A percentile compares a stretch with the other conserved stretches of the same genome.
Evolutionary conservation across 2,797 vertebrate genomes (phyloP).

Genomic region (Lagocephalus sceleratus): DNA sequence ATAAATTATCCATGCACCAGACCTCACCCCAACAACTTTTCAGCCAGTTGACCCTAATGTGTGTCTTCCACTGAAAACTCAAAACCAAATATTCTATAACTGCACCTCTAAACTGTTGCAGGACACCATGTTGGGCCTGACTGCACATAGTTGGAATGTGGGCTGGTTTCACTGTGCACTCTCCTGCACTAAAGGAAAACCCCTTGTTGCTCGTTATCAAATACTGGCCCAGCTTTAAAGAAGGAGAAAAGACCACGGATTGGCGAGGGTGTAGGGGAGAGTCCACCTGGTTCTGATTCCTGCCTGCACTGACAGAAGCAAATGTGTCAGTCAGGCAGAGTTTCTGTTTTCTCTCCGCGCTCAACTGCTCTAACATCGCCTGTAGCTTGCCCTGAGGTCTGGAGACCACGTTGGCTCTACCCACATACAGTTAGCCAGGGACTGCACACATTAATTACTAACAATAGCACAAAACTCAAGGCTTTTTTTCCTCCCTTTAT

Average conservation of each 20-base stretch:
- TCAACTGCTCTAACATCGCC: slow-evolving; percentile 50
- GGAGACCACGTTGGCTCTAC: slow-evolving; percentile 44
- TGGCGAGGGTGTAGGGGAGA: not conserved
- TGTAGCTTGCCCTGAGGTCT: slow-evolving; percentile 44
- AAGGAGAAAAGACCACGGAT: not conserved
- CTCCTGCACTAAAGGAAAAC: not conserved
- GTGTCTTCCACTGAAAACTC: no score
- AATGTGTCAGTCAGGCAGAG: slow-evolving; percentile 3
- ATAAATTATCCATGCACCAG: no score
- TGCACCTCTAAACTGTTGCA: slow-evolving; percentile 4
- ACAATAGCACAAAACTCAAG: slow-evolving; percentile 8
- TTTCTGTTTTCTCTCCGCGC: slow-evolving; percentile 39
- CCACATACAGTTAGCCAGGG: slow-evolving; percentile 23
- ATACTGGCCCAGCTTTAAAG: not conserved
- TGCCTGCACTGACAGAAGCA: slow-evolving; percentile 1
- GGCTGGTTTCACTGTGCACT: not conserved
- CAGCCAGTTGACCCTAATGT: no score
- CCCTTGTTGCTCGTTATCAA: slow-evolving; percentile 18
- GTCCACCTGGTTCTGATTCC: not conserved
- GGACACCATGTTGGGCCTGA: slow-evolving; percentile 17
- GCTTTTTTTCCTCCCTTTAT: not conserved
- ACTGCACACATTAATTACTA: slow-evolving; percentile 11
- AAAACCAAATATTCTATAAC: no score
- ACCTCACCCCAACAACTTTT: no score
- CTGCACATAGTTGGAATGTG: slow-evolving; percentile 31